Evolutionary conservation across 2,797 vertebrate species (phyloP).

Genomic region (Hipposideros larvatus): DNA sequence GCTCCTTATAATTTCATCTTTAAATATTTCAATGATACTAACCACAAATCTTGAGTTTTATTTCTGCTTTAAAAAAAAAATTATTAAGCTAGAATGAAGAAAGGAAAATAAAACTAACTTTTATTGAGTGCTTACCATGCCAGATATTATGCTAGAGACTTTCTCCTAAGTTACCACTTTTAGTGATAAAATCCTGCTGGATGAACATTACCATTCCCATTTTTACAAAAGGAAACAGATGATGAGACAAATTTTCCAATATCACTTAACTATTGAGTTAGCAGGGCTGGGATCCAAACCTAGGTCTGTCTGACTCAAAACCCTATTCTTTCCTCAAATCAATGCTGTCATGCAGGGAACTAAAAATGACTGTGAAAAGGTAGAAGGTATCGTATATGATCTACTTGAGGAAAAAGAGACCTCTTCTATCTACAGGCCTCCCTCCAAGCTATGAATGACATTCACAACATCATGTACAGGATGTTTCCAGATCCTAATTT

Average conservation of each 20-base stretch:
- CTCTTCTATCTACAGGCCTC: neutral
- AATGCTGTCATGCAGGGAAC: neutral
- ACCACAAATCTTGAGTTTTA: conserved; percentile 15
- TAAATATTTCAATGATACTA: conserved; percentile 8
- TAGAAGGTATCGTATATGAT: neutral
- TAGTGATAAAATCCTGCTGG: neutral
- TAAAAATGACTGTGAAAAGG: neutral
- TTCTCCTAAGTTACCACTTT: conserved; percentile 26
- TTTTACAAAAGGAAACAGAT: conserved; percentile 23
- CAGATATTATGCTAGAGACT: neutral
- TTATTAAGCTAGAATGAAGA: conserved; percentile 21
- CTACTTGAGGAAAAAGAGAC: neutral
- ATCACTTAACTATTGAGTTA: neutral
- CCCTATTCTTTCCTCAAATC: neutral
- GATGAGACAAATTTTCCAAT: neutral
- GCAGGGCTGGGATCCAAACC: neutral
- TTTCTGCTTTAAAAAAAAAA: neutral
- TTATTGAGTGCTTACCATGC: neutral
- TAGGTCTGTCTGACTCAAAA: neutral
- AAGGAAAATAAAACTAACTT: conserved; percentile 17
- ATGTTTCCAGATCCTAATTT: neutral
- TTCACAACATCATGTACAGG: neutral
- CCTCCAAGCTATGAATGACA: neutral
- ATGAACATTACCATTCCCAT: neutral
- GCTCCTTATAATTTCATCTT: neutral